Base-by-base conservation (phyloP, 2,113 vertebrate species). In the Crocuta crocuta region DNA sequence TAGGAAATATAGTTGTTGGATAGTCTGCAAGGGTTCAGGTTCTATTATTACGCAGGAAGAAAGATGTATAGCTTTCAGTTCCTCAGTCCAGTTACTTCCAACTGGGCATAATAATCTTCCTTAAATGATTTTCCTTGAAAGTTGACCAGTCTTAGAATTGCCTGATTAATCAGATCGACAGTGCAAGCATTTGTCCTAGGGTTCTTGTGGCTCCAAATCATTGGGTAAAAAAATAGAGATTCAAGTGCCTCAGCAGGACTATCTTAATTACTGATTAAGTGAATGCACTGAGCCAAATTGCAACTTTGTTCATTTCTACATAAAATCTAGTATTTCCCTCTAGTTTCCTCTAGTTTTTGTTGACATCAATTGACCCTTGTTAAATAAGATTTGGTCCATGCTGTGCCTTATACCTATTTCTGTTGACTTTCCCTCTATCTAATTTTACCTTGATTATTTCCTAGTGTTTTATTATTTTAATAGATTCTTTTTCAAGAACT, bases 111-210 rank as follows among this genome's bases (percentile, higher is more conserved):
- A 96, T 83, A 97, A 97, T 10, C 81, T 97, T 98, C 63, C 58
- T 93, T 85, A 97, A 85, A 78, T 96, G 78, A 79, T 98, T 98
- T 98, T 95, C 89, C 78, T 98, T 95, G 58, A 94, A 89, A 97
- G 50, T 15, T 94, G 91, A 95, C 83, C 12, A 5, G 95, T 82
- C 92, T 89, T 53, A 94, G 96, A 98, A 93, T 53, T 89, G 91
- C 39, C 15, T 98, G 88, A 96, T 98, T 97, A 97, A 95, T 74
- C 70, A 96, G 91, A 97, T 83, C 6, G 19, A 97, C 87, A 95
- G 45, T 92, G 94, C 80, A 97, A 74, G 53, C 24, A 92, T 58
- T 98, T 89, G 61, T 79, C 43, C 88, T 97, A 83, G 16, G 1
- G 48, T 94, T 97, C 85, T 94, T 83, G 6, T 79, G n/a, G 79